Evolutionary conservation across 2,113 vertebrate genomes (phyloP).

Genomic region (Zingel zingel): DNA sequence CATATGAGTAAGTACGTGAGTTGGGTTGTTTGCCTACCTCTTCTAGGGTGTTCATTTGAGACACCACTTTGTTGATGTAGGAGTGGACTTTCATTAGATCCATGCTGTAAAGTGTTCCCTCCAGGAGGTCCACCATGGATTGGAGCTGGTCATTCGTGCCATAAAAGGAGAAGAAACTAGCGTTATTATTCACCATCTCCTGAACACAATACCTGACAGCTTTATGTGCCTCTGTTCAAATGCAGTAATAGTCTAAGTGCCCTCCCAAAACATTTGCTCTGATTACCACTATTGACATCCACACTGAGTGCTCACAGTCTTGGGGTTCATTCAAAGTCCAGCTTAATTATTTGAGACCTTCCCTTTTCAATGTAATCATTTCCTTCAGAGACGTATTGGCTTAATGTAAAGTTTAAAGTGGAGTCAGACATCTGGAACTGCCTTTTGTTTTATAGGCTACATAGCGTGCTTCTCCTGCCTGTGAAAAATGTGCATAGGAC

Average conservation of each 20-base stretch:
- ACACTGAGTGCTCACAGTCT: neutral
- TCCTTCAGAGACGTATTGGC: conserved; percentile 2
- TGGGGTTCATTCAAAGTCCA: conserved; percentile 9
- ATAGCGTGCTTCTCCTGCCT: conserved; percentile 34
- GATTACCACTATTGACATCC: conserved; percentile 49
- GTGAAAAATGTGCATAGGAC: conserved; percentile 29
- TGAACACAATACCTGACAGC: conserved; percentile 28
- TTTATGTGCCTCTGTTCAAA: conserved; percentile 37
- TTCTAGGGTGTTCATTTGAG: conserved; percentile 95
- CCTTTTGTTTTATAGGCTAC: conserved; percentile 38
- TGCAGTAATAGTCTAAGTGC: conserved; percentile 35
- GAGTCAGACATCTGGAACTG: conserved; percentile 56
- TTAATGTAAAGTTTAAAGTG: conserved; percentile 33
- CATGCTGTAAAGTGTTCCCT: conserved; percentile 96
- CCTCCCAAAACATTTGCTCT: conserved; percentile 29
- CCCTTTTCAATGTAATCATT: neutral
- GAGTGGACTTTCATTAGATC: conserved; percentile 97
- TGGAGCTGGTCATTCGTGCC: conserved; percentile 87
- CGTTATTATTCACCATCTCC: conserved; percentile 49
- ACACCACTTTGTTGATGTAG: conserved; percentile 93
- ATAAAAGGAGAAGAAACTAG: conserved; percentile 33
- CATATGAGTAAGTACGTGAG: neutral
- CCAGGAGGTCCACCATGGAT: conserved; percentile 95
- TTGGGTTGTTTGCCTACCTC: conserved; percentile 84
- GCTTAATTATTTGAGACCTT: conserved; percentile 8